Percentiles rank a stretch among this genome's conserved stretches.
Evolutionary conservation across 2,888 invertebrate species (phyloP).

Genomic region (Agapostemon virescens): DNA sequence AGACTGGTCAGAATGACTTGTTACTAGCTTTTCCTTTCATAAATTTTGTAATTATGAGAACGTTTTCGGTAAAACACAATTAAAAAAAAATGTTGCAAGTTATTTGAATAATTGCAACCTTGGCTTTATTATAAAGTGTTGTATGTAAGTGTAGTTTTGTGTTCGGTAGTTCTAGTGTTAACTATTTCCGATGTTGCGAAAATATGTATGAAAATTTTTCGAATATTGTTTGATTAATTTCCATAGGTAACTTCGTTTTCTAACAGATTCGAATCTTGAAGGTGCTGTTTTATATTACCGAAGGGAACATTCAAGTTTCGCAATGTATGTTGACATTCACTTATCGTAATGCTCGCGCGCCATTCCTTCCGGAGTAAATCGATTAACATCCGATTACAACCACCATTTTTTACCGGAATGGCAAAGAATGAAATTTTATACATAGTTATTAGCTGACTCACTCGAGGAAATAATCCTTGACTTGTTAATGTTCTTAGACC

Average conservation of each 20-base stretch:
- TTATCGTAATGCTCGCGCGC: background rate
- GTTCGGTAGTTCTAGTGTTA: no score
- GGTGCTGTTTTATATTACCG: background rate
- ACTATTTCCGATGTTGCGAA: background rate
- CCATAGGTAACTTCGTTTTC: no score
- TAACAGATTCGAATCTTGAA: background rate
- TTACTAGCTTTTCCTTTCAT: no score
- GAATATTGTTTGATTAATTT: background rate
- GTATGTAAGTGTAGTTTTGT: no score
- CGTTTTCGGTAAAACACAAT: no score
- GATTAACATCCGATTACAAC: background rate
- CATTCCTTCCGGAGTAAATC: background rate
- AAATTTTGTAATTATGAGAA: no score
- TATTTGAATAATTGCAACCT: no score
- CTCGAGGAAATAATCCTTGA: background rate
- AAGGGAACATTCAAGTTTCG: constrained; percentile 5
- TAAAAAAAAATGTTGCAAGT: no score
- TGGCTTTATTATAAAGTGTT: no score
- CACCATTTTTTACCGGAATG: background rate
- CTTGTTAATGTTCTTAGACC: background rate
- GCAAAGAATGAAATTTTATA: background rate
- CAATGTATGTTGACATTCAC: background rate
- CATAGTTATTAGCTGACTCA: background rate
- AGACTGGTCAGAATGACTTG: no score
- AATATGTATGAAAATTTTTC: background rate